Base-by-base conservation (phyloP, 2,888 invertebrate species). In the Toxonevra muliebris region DNA sequence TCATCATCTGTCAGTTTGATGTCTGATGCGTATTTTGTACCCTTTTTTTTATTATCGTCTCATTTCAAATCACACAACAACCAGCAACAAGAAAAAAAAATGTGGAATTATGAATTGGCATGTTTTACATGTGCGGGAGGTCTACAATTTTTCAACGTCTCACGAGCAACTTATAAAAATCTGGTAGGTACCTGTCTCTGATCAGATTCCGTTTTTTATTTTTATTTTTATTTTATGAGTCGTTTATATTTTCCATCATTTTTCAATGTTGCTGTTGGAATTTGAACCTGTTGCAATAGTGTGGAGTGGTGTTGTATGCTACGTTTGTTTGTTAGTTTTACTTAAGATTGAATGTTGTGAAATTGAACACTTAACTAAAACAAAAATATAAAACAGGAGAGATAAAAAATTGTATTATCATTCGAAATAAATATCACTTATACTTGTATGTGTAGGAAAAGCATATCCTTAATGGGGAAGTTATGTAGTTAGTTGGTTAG, bases 121-220 rank as follows among this genome's bases (percentile, higher is more conserved):
- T 78, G 78, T 79, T 79, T 79, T 78, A 79, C 79, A 79, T 79
- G 79, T 77, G 80, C 79, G 79, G 79, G 79, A 80, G 79, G 79
- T 79, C 79, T 69, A 41, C 57, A 57, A 61, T 65, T 62, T 65
- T 69, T 65, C 61, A 68, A 55, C 64, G 52, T 68, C 61, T 63
- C n/a, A n/a, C 15, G 30, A 17, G 19, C 13, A 19, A 42, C 30
- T 30, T 30, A 30, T 30, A 30, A 30, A 30, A 30, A 30, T 30
- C 30, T 30, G 30, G 30, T 30, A 30, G 30, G 30, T 53, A 53
- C 53, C 30, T 53, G 45, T 15, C 40, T n/a, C 8, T 50, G 42
- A 8, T 53, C 53, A 17, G 12, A 42, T 59, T n/a, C n/a, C n/a
- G n/a, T n/a, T 52, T 2, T 12, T 61, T 55, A 40, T 15, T 58